Percentiles rank a stretch among this genome's conserved stretches.
Evolutionary conservation across 2,888 invertebrate genomes (phyloP).

Genomic region (Onthophagus sagittarius): DNA sequence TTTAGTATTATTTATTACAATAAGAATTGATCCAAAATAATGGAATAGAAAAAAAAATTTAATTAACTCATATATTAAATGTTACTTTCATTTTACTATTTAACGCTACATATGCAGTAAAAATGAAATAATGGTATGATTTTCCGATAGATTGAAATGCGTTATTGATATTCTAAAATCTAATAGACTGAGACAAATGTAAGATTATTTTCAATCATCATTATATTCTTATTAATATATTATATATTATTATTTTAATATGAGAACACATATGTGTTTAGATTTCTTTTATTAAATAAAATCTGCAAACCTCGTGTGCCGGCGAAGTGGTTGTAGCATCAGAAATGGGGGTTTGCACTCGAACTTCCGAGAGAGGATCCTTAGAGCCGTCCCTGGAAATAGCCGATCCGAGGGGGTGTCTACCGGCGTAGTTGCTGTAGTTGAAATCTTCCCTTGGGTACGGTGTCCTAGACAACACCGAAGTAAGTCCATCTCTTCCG

Average conservation of each 20-base stretch:
- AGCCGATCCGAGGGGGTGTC: slow-evolving; percentile 23
- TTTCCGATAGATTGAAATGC: too few relatives aligned
- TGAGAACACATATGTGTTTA: background rate
- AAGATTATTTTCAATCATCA: too few relatives aligned
- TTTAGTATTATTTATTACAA: too few relatives aligned
- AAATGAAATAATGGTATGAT: background rate
- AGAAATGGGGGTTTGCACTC: slow-evolving; percentile 39
- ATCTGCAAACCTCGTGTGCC: slow-evolving; percentile 9
- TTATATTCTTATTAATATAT: too few relatives aligned
- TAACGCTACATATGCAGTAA: background rate
- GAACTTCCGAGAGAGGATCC: slow-evolving; percentile 45
- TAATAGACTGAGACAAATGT: too few relatives aligned
- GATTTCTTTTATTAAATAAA: slow-evolving; percentile 19
- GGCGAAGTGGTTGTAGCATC: slow-evolving; percentile 22
- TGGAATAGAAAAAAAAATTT: too few relatives aligned
- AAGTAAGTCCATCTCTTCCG: slow-evolving; percentile 25
- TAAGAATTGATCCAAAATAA: too few relatives aligned
- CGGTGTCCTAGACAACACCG: slow-evolving; percentile 26
- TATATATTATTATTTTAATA: background rate
- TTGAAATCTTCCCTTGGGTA: slow-evolving; percentile 28
- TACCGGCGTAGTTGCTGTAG: slow-evolving; percentile 20
- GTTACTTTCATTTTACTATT: too few relatives aligned
- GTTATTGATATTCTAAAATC: too few relatives aligned
- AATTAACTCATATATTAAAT: too few relatives aligned
- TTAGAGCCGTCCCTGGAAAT: slow-evolving; percentile 44